Conservation (phyloP, 2,888 invertebrate species). For the Drosophila formosana region DNA sequence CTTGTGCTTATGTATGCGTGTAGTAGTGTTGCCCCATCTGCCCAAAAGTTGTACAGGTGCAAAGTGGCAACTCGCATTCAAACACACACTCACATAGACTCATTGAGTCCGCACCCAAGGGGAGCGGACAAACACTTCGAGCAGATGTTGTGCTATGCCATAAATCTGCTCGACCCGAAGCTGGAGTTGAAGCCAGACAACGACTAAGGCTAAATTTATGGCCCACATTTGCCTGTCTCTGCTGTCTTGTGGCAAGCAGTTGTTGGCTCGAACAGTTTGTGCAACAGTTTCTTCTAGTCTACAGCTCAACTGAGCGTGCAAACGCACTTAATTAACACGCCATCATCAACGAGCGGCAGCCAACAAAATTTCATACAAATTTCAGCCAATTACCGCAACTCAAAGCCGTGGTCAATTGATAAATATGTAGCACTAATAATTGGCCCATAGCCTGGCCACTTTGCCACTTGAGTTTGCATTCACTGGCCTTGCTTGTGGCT, state of each 20-base stretch:
- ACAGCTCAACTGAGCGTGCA: conserved; percentile 66
- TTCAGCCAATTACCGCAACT: conserved; percentile 53
- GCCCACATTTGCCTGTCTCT: conserved; percentile 42
- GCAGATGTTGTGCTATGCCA: conserved; percentile 43
- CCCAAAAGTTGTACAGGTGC: conserved; percentile 27
- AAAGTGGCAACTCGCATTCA: conserved; percentile 27
- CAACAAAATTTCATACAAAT: conserved; percentile 30
- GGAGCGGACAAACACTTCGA: conserved; percentile 34
- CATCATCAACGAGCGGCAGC: conserved; percentile 49
- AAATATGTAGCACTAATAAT: conserved; percentile 33
- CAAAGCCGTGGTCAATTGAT: conserved; percentile 41
- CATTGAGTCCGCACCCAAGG: not conserved
- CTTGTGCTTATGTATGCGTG: conserved; percentile 62
- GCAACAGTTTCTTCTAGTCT: conserved; percentile 31
- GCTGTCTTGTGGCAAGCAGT: not conserved
- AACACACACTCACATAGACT: conserved; percentile 5
- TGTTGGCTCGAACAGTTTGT: conserved; percentile 5
- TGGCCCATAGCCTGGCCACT: conserved; percentile 27
- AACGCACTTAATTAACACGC: conserved; percentile 70
- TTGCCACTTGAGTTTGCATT: conserved; percentile 15
- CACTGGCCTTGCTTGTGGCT: conserved; percentile 3
- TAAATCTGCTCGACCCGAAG: conserved; percentile 53
- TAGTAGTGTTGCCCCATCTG: conserved; percentile 19
- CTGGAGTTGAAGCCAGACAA: conserved; percentile 2
- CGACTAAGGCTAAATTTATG: conserved; percentile 51